These are phyloP conservation scores for Pygoscelis adeliae DNA, from an alignment of 2,113 vertebrate genomes.

Conservation along the genomic window DNA sequence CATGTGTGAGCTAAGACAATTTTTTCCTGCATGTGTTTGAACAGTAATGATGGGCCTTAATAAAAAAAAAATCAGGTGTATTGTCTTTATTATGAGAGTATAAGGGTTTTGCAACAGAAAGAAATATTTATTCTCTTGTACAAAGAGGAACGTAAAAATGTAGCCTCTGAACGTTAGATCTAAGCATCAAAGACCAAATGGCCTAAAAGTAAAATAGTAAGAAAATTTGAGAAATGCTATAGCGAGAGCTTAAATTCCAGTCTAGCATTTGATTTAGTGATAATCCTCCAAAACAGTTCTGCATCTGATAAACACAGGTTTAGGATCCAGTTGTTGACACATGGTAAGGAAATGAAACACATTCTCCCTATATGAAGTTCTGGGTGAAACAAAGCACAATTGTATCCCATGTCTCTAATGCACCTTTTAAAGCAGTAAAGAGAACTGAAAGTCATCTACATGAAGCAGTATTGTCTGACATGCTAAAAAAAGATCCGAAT, in stretches of 20 bases:
- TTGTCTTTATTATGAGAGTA: background rate
- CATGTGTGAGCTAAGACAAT: background rate
- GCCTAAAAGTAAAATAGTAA: background rate
- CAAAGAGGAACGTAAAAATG: background rate
- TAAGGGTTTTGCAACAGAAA: background rate
- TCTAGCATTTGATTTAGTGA: slow-evolving; percentile 38
- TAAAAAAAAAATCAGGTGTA: background rate
- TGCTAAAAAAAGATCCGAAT: slow-evolving; percentile 7
- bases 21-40: background rate
- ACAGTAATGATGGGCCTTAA: background rate
- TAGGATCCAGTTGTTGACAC: slow-evolving; percentile 57
- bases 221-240: background rate
- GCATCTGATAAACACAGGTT: slow-evolving; percentile 52
- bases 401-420: background rate
- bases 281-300: slow-evolving; percentile 57
- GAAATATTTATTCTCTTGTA: background rate
- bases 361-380: slow-evolving; percentile 52
- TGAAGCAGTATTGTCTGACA: background rate
- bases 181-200: slow-evolving; percentile 30
- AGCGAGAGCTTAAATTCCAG: slow-evolving; percentile 20
- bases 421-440: background rate
- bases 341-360: slow-evolving; percentile 67
- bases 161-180: background rate
- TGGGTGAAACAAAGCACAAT: slow-evolving; percentile 48
- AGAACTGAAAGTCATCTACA: background rate